Evolutionary conservation across 2,888 invertebrate genomes (phyloP).

Genomic region (Brassicogethes aeneus): DNA sequence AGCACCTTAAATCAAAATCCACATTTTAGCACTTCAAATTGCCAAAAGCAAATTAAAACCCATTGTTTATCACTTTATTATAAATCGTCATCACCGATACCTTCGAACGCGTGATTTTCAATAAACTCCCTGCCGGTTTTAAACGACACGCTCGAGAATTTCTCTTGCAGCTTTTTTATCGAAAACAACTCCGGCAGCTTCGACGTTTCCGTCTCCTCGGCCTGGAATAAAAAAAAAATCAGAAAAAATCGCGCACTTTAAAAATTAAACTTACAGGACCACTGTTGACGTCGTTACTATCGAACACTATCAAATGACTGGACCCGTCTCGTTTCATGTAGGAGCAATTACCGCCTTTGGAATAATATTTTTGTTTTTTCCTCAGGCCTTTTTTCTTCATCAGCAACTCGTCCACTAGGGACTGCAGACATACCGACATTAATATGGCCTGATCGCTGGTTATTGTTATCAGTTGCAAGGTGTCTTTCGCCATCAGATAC

Average conservation of each 20-base stretch:
- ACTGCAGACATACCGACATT: constrained; percentile 91
- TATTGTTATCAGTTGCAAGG: constrained; percentile 89
- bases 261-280: constrained; percentile 3
- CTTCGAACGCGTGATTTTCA: constrained; percentile 89
- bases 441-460: constrained; percentile 87
- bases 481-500: constrained; percentile 86
- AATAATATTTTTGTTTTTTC: constrained; percentile 27
- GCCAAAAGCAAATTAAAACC: constrained; percentile 8
- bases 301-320: constrained; percentile 51
- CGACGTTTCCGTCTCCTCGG: constrained; percentile 51
- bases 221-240: constrained; percentile 38
- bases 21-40: constrained; percentile 13
- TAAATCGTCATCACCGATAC: constrained; percentile 90
- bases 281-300: constrained; percentile 28
- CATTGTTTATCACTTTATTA: constrained; percentile 35
- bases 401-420: constrained; percentile 90
- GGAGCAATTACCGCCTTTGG: constrained; percentile 52
- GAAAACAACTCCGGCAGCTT: constrained; percentile 58
- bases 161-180: constrained; percentile 65
- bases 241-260: not conserved
- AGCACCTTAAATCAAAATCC: constrained; percentile 20
- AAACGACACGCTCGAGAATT: constrained; percentile 62
- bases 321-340: constrained; percentile 69
- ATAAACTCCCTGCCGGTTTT: constrained; percentile 63
- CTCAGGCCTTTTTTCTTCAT: constrained; percentile 58